Evolutionary conservation across 2,888 invertebrate genomes (phyloP).

Genomic region (Magallana nippona): DNA sequence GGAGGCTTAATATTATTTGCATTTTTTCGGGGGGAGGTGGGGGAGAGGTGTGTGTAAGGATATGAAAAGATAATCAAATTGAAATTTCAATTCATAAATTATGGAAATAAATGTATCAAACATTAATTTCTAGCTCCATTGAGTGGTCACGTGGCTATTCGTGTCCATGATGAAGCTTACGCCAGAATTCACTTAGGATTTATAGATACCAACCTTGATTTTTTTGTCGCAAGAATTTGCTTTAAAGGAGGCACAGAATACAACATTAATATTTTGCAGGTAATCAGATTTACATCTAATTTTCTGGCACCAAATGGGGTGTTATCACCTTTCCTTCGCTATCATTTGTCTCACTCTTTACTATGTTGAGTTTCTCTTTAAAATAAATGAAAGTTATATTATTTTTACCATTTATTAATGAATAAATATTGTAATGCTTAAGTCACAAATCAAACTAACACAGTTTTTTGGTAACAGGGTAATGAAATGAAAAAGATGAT

Average conservation of each 20-base stretch:
- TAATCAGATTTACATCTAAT: conserved; percentile 51
- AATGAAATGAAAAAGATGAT: conserved; percentile 43
- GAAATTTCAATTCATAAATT: neutral
- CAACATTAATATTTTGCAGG: conserved; percentile 70
- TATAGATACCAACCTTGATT: conserved; percentile 60
- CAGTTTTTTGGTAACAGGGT: conserved; percentile 22
- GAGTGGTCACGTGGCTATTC: conserved; percentile 58
- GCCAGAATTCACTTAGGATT: conserved; percentile 64
- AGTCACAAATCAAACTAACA: conserved; percentile 60
- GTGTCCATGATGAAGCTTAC: conserved; percentile 68
- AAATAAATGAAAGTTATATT: too few species aligned
- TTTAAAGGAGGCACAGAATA: conserved; percentile 67
- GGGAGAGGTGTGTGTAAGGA: too few species aligned
- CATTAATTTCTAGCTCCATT: neutral
- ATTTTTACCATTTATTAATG: too few species aligned
- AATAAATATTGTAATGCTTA: conserved; percentile 58
- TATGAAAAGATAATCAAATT: too few species aligned
- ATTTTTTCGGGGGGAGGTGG: too few species aligned
- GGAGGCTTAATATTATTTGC: too few species aligned
- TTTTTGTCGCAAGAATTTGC: conserved; percentile 65
- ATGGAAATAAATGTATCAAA: neutral
- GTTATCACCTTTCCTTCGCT: too few species aligned
- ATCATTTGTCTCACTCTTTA: too few species aligned
- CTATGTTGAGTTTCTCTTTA: too few species aligned
- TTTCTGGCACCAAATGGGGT: neutral